Conservation (phyloP, 2,888 invertebrate species). For the Epistrophella euchroma region DNA sequence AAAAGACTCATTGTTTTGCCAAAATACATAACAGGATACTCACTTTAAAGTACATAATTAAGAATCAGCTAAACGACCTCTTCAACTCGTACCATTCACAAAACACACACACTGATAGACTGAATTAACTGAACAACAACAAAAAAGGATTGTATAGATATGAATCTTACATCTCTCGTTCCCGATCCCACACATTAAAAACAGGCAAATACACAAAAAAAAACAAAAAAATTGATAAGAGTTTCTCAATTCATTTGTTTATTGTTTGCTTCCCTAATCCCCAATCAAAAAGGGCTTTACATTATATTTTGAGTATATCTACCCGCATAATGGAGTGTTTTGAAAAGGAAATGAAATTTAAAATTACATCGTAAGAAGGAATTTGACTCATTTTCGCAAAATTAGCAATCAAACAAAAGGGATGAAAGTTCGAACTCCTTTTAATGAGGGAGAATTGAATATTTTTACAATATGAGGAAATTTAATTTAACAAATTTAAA, state of each 20-base stretch:
- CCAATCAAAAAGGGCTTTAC: slow-evolving; percentile 54
- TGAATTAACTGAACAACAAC: background rate
- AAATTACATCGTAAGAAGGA: slow-evolving; percentile 33
- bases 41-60: slow-evolving; percentile 65
- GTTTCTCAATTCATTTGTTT: slow-evolving; percentile 63
- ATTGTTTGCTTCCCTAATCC: slow-evolving; percentile 66
- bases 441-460: background rate
- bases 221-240: slow-evolving; percentile 68
- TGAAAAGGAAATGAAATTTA: slow-evolving; percentile 53
- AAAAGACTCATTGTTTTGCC: slow-evolving; percentile 60
- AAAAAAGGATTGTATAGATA: slow-evolving; percentile 53
- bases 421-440: background rate
- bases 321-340: slow-evolving; percentile 36
- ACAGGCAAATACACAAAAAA: slow-evolving; percentile 43
- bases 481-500: background rate
- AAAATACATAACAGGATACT: slow-evolving; percentile 69
- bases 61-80: slow-evolving; percentile 64
- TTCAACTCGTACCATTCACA: slow-evolving; percentile 42
- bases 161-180: slow-evolving; percentile 38
- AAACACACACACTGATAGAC: slow-evolving; percentile 26
- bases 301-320: slow-evolving; percentile 24
- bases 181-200: slow-evolving; percentile 52
- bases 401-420: slow-evolving; percentile 36
- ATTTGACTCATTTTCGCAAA: slow-evolving; percentile 39
- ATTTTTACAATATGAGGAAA: slow-evolving; percentile 12